Base-by-base conservation (phyloP, 2,797 vertebrate species). In the Acridotheres tristis region DNA sequence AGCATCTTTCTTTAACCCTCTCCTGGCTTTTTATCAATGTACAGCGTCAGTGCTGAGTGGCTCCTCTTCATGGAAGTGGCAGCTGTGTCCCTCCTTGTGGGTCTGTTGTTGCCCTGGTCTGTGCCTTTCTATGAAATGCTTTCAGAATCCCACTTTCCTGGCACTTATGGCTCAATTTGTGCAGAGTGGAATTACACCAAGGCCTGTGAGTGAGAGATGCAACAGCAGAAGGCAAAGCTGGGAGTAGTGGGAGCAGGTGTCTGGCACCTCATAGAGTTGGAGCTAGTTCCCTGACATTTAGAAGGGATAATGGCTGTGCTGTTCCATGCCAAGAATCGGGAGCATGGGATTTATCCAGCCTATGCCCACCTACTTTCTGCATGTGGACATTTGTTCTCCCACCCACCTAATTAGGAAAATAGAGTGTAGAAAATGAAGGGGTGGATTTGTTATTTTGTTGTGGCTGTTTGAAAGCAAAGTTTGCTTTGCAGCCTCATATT, bases 251-350 rank as follows among this genome's bases (percentile, higher is more conserved):
- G 95, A 97, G 96, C 97, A 98, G 98, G 98, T 98, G 97, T 97
- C 97, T 98, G 97, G 97, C 97, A 61, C 96, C 91, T 96, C 93
- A 15, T 61, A 63, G 90, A 95, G 94, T 85, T 97, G 97, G 97
- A 97, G 90, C 90, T 34, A 32, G 91, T 95, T 97, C 95, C 96
- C 95, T 98, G 97, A 98, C 98, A 98, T 98, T 98, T 97, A 96
- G 95, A 96, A 96, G 90, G 95, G 96, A 97, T 96, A 97, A 97
- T 93, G 94, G 96, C 92, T 96, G 88, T 5, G 55, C 4, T 21
- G n/a, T 62, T 96, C 83, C 82, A 95, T 97, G 97, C 97, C 97
- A 98, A 97, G 95, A 93, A 96, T 54, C 77, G 93, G 75, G 77
- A 96, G 90, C 20, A 75, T 92, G 94, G 89, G 97, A 96, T 97